These are phyloP conservation scores for Bombus waltoni DNA, from an alignment of 1,140 invertebrate genomes.

Conservation along the genomic window DNA sequence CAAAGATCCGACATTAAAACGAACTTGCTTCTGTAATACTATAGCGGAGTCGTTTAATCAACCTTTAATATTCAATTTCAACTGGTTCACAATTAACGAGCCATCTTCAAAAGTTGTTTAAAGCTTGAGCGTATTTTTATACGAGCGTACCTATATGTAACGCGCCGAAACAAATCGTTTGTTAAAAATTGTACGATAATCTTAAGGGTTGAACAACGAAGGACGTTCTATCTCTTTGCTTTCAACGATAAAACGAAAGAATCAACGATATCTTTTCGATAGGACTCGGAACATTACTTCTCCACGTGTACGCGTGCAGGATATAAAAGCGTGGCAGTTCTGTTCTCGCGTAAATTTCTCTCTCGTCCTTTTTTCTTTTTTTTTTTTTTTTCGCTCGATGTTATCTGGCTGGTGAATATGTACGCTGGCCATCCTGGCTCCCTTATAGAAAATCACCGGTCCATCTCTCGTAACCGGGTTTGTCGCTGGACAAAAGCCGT, in stretches of 20 bases:
- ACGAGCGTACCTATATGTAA: too few relatives aligned
- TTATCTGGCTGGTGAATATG: conserved; percentile 43
- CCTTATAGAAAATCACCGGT: conserved; percentile 49
- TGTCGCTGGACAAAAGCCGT: conserved; percentile 72
- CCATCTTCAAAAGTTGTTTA: too few relatives aligned
- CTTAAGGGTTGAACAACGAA: not conserved
- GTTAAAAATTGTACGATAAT: too few relatives aligned
- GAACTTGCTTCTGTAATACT: not conserved
- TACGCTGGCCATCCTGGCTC: conserved; percentile 13
- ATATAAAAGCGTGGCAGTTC: conserved; percentile 5
- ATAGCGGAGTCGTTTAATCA: too few relatives aligned
- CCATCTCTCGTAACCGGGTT: conserved; percentile 40
- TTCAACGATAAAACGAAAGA: not conserved
- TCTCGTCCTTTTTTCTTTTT: not conserved
- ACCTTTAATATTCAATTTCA: too few relatives aligned
- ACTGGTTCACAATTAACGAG: too few relatives aligned
- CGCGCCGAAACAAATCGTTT: too few relatives aligned
- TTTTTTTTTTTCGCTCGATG: conserved; percentile 9
- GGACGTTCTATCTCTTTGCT: not conserved
- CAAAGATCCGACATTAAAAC: not conserved
- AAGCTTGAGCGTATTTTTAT: too few relatives aligned
- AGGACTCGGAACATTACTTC: not conserved
- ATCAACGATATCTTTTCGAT: conserved; percentile 1
- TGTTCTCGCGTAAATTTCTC: conserved; percentile 17
- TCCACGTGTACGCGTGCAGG: conserved; percentile 5